Evolutionary conservation across 2,888 invertebrate genomes (phyloP), one percentile per base, ranked within the genome.

Genomic region (Ethmia dodecea): DNA sequence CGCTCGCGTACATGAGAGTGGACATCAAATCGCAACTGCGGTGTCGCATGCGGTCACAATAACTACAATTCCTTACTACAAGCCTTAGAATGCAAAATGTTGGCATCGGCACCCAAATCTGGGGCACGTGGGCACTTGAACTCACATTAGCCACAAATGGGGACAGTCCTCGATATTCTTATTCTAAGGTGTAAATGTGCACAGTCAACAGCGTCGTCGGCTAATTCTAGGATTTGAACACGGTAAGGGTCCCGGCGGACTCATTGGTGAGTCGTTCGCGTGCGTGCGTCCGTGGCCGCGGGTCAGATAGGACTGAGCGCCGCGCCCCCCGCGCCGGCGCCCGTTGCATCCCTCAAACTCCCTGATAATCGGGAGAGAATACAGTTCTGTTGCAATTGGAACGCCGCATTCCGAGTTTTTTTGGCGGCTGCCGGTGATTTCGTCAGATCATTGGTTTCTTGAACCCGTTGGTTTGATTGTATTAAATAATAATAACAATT

Each of bases 331-430:
- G 33, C 44, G 38, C 45, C 37, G 37, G 41, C 43, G 62, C 66
- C 61, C 60, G 70, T 73, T 79, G 83, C 81, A 81, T 78, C 79
- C 77, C 74, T 76, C 75, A 71, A 74, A 75, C 57, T 71, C 73
- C 69, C 74, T 74, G 75, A 78, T 80, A 74, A 83, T 80, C 77
- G 76, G 69, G 79, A 78, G 80, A 77, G 76, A 71, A 78, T 76
- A 77, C 75, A 69, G 75, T 61, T 66, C 68, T 77, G 76, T 66
- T 80, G 81, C 83, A 81, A 75, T 74, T 63, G 67, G 71, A 67
- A 64, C 72, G 77, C 76, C 74, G 78, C 79, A 78, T 76, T 66
- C 59, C 61, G 56, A 58, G 68, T 60, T 72, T 76, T 76, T 78
- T 79, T 77, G 75, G 53, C 52, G 55, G 79, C 78, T 77, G 72